Conservation (phyloP, 2,797 vertebrate genomes). For the Falco berigora region DNA sequence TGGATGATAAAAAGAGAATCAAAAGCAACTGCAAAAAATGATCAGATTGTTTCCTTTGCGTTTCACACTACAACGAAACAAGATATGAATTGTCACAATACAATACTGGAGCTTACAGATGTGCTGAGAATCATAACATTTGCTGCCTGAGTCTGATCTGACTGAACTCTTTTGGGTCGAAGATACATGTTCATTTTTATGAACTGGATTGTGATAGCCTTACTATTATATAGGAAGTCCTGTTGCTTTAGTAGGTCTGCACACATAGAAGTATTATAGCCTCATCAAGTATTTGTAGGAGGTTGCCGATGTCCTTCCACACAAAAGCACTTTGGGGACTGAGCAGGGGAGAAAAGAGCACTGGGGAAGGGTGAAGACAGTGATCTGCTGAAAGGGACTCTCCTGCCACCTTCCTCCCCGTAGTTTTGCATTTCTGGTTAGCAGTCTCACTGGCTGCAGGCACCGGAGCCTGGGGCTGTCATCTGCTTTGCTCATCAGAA, state of each 20-base stretch:
- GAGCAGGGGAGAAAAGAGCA: neutral
- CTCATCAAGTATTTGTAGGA: neutral
- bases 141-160: neutral
- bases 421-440: neutral
- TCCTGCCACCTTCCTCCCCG: neutral
- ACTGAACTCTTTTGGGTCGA: neutral
- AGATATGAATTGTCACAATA: neutral
- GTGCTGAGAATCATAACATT: neutral
- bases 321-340: neutral
- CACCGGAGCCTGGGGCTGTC: neutral
- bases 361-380: neutral
- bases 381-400: neutral
- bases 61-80: neutral
- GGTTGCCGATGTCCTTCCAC: neutral
- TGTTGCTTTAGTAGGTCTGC: neutral
- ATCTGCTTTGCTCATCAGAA: neutral
- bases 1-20: neutral
- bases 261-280: neutral
- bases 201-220: neutral
- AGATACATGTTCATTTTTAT: neutral
- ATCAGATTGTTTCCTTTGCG: neutral
- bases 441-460: neutral
- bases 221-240: neutral
- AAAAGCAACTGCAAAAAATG: neutral
- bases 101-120: neutral